phyloP scores from a whole-genome alignment of 2,113 vertebrate species.

The Falco punctatus region DNA sequence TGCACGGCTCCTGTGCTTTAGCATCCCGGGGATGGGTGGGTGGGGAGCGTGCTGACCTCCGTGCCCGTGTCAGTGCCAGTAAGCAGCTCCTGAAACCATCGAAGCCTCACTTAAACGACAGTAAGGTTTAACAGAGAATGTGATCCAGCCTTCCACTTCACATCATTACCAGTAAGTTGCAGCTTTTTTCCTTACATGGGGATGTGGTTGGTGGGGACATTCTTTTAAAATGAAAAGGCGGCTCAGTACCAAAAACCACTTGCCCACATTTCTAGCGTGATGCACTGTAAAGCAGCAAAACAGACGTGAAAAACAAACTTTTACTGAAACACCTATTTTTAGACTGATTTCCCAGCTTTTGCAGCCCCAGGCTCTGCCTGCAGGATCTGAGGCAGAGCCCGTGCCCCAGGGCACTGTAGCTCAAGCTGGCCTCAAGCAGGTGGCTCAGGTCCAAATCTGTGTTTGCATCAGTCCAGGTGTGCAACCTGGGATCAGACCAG shows the following conservation, averaged over 20 bases:
- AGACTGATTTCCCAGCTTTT: neutral
- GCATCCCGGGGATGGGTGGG: neutral
- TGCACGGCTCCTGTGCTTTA: neutral
- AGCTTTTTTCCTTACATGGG: slow-evolving; percentile 54
- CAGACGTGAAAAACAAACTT: slow-evolving; percentile 27
- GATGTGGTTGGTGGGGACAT: slow-evolving; percentile 47
- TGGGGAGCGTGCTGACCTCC: neutral
- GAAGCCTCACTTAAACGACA: neutral
- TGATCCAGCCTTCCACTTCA: neutral
- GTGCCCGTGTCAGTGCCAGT: fast-evolving
- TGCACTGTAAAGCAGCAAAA: neutral
- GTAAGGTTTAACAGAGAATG: neutral
- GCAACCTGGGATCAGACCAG: neutral
- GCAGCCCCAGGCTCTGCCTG: neutral
- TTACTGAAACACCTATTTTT: slow-evolving; percentile 38
- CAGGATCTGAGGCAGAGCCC: neutral
- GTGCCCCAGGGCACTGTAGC: neutral
- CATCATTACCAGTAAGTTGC: slow-evolving; percentile 31
- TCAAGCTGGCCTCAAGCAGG: neutral
- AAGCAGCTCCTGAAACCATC: neutral
- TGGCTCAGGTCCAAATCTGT: neutral
- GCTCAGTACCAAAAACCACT: slow-evolving; percentile 16
- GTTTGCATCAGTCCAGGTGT: neutral
- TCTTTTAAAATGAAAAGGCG: slow-evolving; percentile 52
- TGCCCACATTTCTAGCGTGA: neutral